Evolutionary conservation across 1,140 invertebrate genomes (phyloP), one percentile per base, ranked within the genome.

Genomic region (Hormaphis cornu): DNA sequence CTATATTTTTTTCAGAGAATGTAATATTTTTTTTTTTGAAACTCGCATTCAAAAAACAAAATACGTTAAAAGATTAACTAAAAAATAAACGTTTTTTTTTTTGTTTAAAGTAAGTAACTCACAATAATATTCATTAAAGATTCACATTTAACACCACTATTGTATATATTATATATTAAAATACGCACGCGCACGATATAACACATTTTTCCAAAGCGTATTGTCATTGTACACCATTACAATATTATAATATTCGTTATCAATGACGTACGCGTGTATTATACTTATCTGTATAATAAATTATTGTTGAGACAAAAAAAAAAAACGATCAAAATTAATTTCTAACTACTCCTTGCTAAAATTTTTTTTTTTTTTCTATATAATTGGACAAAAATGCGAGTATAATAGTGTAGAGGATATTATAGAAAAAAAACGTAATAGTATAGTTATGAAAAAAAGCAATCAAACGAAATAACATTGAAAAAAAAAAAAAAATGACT

Each of bases 301-400:
- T 10, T 58, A 37, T 58, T 33, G n/a, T n/a, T n/a, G n/a, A n/a
- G n/a, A n/a, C n/a, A 6, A 33, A 33, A 40, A 40, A 58, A n/a
- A 40, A 58, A 37, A 40, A 24, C 54, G 37, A 58, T 58, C 40
- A 58, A 58, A 53, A 53, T 58, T 37, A 58, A 30, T 40, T 37
- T 37, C 40, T 58, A 18, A 40, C 33, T 37, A 40, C 7, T 16
- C 22, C 3, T 58, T 40, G n/a, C 54, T 58, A 58, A 58, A 33
- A 58, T 14, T 37, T 58, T 37, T 22, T 58, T 58, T 24, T 24
- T 26, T 28, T 52, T n/a, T n/a, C n/a, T 28, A n/a, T 40, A 24
- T 58, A 40, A 58, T 37, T 24, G 22, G 33, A 58, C 33, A 58
- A 58, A 20, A 58, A 58, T n/a, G n/a, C n/a, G n/a, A n/a, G n/a